Conservation (phyloP, 2,888 invertebrate genomes). For the Ypsolopha sequella region DNA sequence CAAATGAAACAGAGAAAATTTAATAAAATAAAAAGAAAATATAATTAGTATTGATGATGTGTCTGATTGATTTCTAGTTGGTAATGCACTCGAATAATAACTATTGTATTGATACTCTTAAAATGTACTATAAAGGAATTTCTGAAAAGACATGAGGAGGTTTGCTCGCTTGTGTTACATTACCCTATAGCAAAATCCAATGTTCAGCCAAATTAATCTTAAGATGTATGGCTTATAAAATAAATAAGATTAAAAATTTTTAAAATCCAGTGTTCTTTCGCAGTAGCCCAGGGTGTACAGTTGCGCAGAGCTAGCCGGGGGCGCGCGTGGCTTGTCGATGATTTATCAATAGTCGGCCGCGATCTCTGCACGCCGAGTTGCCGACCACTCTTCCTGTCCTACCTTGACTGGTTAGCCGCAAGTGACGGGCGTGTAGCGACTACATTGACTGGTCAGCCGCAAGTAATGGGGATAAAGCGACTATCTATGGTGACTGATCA, state of each 20-base stretch:
- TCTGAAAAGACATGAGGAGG: no score
- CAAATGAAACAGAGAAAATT: no score
- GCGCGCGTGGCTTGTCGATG: constrained; percentile 62
- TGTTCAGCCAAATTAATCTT: not conserved
- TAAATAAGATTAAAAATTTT: not conserved
- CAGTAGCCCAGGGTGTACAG: not conserved
- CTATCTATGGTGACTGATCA: no score
- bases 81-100: no score
- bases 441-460: no score
- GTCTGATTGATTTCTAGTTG: no score
- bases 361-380: constrained; percentile 49
- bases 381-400: constrained; percentile 43
- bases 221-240: not conserved
- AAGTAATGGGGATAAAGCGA: no score
- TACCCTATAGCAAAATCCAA: not conserved
- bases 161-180: no score
- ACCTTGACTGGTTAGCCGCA: constrained; percentile 8
- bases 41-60: no score
- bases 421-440: constrained; percentile 20
- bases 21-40: no score
- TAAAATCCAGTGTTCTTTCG: not conserved
- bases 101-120: no score
- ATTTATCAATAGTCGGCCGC: constrained; percentile 57
- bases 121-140: no score
- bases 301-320: constrained; percentile 38